Base-by-base conservation (phyloP, 1,140 invertebrate species). In the Rhynchophorus ferrugineus region DNA sequence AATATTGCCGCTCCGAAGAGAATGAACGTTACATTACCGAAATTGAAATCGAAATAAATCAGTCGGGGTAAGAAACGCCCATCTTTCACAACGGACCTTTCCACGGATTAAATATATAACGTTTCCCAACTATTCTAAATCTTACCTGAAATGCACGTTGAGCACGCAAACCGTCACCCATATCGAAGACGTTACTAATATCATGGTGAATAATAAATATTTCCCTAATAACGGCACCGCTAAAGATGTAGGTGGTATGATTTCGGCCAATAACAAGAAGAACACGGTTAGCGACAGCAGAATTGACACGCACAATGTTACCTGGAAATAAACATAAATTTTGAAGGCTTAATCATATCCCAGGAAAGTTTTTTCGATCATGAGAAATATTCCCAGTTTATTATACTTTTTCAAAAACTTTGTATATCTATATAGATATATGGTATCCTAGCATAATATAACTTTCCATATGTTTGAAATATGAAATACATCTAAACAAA, bases 241-340 rank as follows among this genome's bases (percentile, higher is more conserved):
- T 57, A 98, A 77, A 13, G 92, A 97, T 14, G 95, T 98, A 11
- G 95, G 94, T 33, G 95, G 95, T 69, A 98, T 98, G 66, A 98
- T 95, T 78, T 96, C 92, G 47, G 92, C 92, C 63, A 98, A 73
- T 56, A 98, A 78, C 66, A 99, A 80, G 79, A 98, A 98, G 78
- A 98, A 98, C 73, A 99, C 95, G 68, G 94, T 98, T 66, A 99
- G 75, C 43, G 95, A 98, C 58, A 99, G 85, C 56, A 99, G 82
- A 73, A 99, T 98, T 63, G 92, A 97, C 71, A 97, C 96, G 76
- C 92, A 96, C 63, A 98, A 80, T 60, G 93, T 86, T 66, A 87
- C 51, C 51, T 54, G n/a, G 17, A 29, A 54, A 50, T n/a, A 50
- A 39, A 24, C 18, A 50, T 24, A 24, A 14, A 38, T 38, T 5